phyloP scores from a whole-genome alignment of 2,113 vertebrate genomes.

The Eptatretus burgeri region DNA sequence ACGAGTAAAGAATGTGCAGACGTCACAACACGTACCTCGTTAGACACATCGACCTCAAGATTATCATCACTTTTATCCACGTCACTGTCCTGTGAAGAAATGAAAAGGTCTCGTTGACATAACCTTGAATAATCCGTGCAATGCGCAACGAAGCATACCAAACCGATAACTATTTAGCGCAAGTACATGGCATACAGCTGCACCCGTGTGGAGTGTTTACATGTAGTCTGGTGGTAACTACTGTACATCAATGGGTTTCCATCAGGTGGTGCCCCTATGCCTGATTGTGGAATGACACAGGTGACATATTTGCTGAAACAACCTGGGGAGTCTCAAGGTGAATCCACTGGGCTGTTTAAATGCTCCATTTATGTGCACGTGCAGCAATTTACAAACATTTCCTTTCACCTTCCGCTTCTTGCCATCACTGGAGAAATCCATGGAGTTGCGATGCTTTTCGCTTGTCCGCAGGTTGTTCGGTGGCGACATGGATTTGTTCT shows the following conservation, averaged over 20 bases:
- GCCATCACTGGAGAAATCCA: slow-evolving; percentile 34
- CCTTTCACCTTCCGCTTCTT: slow-evolving; percentile 49
- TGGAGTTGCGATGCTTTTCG: slow-evolving; percentile 41
- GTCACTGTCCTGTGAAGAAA: slow-evolving; percentile 30
- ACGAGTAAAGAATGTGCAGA: background rate
- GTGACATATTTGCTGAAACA: background rate
- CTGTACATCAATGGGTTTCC: background rate
- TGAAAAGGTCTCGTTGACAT: slow-evolving; percentile 9
- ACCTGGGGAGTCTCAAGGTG: background rate
- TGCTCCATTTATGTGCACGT: slow-evolving; percentile 19
- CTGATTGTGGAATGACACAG: background rate
- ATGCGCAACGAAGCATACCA: background rate
- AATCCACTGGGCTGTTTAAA: background rate
- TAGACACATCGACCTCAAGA: slow-evolving; percentile 44
- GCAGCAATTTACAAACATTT: slow-evolving; percentile 35
- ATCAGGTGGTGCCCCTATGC: background rate
- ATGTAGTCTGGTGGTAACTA: background rate
- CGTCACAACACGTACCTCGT: slow-evolving; percentile 23
- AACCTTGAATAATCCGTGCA: background rate
- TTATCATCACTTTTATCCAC: slow-evolving; percentile 49
- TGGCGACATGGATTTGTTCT: slow-evolving; percentile 42
- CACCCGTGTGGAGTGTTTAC: background rate
- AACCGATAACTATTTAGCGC: slow-evolving; percentile 8
- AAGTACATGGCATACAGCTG: background rate
- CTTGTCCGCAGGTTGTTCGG: slow-evolving; percentile 26